phyloP scores from a whole-genome alignment of 1,140 invertebrate species.

The Heterodera schachtii region DNA sequence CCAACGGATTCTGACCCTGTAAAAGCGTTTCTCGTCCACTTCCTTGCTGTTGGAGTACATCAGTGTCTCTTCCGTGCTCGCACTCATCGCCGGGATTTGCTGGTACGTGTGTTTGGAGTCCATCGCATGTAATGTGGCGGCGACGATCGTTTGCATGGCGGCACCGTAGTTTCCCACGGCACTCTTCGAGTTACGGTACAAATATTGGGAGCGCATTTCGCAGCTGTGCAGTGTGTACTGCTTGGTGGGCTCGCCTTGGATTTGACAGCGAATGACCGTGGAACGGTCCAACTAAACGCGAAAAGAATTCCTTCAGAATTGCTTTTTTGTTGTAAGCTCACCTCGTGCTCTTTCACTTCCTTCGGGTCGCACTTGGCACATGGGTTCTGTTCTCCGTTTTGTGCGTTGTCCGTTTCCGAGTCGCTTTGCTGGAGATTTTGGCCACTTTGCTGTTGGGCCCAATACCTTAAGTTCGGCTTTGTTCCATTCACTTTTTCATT shows the following conservation, averaged over 20 bases:
- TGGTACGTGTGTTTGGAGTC: not conserved
- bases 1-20: slow-evolving; percentile 34
- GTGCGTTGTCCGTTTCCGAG: not conserved
- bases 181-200: slow-evolving; percentile 31
- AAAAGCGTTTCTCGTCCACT: slow-evolving; percentile 49
- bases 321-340: not conserved
- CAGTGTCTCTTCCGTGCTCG: slow-evolving; percentile 44
- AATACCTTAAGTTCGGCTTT: not conserved
- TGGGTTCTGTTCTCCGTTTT: slow-evolving; percentile 29
- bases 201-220: slow-evolving; percentile 36
- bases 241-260: not conserved
- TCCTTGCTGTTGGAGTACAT: slow-evolving; percentile 48
- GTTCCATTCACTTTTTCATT: not conserved
- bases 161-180: slow-evolving; percentile 5
- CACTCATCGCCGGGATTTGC: not conserved
- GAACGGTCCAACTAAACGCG: slow-evolving; percentile 10
- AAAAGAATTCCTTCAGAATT: not conserved
- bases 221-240: slow-evolving; percentile 24
- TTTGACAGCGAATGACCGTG: slow-evolving; percentile 1
- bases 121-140: slow-evolving; percentile 5
- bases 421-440: not conserved
- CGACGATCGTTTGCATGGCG: slow-evolving; percentile 37
- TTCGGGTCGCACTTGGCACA: slow-evolving; percentile 41
- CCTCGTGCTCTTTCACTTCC: slow-evolving; percentile 19
- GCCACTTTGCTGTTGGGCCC: not conserved